Percentiles rank a stretch among this genome's conserved stretches.
These are phyloP conservation scores for Gnathonemus echidnorhynchus DNA, from an alignment of 2,113 vertebrate species.

Conservation along the genomic window DNA sequence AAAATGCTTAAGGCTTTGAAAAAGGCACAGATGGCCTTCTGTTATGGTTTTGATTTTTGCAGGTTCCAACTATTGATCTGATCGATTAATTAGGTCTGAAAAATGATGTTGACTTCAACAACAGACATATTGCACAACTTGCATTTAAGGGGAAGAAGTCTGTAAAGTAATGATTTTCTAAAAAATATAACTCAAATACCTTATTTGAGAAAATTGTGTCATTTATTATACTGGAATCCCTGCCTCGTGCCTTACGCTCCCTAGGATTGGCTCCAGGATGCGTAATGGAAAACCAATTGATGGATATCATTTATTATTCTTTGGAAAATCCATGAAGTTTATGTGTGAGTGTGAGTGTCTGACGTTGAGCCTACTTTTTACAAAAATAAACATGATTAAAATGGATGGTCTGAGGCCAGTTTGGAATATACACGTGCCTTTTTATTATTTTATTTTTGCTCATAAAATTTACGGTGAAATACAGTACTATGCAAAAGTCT, in stretches of 20 bases:
- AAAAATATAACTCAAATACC: not conserved
- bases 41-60: slow-evolving; percentile 15
- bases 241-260: not conserved
- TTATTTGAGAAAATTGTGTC: not conserved
- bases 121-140: not conserved
- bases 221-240: not conserved
- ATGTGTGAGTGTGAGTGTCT: not conserved
- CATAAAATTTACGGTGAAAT: not conserved
- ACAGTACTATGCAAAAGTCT: not conserved
- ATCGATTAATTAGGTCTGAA: slow-evolving; percentile 19
- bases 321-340: not conserved
- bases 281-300: not conserved
- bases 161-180: not conserved
- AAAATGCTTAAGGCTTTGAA: not conserved
- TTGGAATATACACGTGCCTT: not conserved
- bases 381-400: not conserved
- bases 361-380: not conserved
- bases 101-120: not conserved
- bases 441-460: not conserved
- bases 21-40: slow-evolving; percentile 11
- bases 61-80: not conserved
- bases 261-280: not conserved
- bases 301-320: slow-evolving; percentile 3
- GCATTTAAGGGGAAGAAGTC: not conserved
- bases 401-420: not conserved